Conservation (phyloP, 2,113 vertebrate species). For the Crotalus helleri region DNA sequence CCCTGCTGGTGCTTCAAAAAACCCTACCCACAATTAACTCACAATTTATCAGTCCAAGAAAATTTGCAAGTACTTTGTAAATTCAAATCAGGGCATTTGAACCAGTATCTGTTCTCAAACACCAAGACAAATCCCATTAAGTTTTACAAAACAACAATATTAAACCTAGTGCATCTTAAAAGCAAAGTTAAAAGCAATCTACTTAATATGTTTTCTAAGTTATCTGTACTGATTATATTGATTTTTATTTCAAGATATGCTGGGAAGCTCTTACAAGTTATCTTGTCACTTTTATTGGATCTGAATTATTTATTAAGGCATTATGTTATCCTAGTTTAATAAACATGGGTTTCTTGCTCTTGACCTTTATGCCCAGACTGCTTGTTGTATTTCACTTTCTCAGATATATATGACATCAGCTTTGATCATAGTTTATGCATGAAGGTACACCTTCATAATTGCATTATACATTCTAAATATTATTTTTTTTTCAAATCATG, state of each 20-base stretch:
- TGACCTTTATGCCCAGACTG: neutral
- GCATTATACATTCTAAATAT: neutral
- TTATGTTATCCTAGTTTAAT: slow-evolving; percentile 25
- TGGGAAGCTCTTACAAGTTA: neutral
- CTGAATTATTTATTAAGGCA: slow-evolving; percentile 5
- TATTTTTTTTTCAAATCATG: neutral
- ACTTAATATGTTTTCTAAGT: slow-evolving; percentile 10
- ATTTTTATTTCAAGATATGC: slow-evolving; percentile 4
- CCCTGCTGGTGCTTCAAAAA: neutral
- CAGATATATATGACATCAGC: neutral
- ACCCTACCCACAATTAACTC: neutral
- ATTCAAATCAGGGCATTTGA: neutral
- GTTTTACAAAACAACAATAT: slow-evolving; percentile 12
- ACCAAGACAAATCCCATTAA: neutral
- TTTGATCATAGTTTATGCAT: neutral
- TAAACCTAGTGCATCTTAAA: slow-evolving; percentile 5
- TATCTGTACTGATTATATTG: neutral
- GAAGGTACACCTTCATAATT: neutral
- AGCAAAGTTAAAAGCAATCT: neutral
- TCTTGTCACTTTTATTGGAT: neutral
- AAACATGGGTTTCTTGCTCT: neutral
- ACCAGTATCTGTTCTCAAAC: neutral
- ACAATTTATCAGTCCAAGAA: neutral
- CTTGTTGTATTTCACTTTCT: slow-evolving; percentile 10
- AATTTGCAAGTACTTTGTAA: neutral